Conservation (phyloP, 2,888 invertebrate species). For the Notodromas monacha region DNA sequence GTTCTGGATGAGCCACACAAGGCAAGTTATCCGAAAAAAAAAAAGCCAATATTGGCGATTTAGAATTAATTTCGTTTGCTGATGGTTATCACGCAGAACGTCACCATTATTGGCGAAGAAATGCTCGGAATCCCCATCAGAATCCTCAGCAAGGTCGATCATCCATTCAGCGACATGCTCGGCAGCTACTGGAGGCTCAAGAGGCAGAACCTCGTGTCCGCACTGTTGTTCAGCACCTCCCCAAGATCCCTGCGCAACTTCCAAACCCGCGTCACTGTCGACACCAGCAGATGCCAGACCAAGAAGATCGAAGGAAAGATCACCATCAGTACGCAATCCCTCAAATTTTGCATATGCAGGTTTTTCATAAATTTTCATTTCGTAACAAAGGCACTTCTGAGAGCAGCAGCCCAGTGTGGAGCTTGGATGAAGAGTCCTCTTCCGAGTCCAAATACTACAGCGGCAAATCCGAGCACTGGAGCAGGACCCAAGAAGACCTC, state of each 20-base stretch:
- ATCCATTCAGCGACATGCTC: background rate
- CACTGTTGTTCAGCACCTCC: background rate
- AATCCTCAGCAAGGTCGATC: background rate
- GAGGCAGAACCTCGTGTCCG: background rate
- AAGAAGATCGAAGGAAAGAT: conserved; percentile 6
- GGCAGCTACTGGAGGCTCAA: background rate
- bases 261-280: background rate
- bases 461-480: too few species aligned
- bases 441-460: too few species aligned
- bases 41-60: background rate
- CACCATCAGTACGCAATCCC: background rate
- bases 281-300: conserved; percentile 5
- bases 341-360: background rate
- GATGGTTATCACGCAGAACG: too few species aligned
- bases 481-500: too few species aligned
- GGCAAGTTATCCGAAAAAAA: background rate
- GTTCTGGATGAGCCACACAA: background rate
- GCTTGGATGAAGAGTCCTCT: too few species aligned
- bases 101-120: background rate
- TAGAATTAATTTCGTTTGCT: too few species aligned
- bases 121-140: background rate
- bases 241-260: background rate
- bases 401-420: too few species aligned
- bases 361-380: too few species aligned
- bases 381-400: too few species aligned